A percentile compares a stretch with the other conserved stretches of the same genome.
Evolutionary conservation across 2,888 invertebrate genomes (phyloP).

Genomic region (Drosophila stalkeri): DNA sequence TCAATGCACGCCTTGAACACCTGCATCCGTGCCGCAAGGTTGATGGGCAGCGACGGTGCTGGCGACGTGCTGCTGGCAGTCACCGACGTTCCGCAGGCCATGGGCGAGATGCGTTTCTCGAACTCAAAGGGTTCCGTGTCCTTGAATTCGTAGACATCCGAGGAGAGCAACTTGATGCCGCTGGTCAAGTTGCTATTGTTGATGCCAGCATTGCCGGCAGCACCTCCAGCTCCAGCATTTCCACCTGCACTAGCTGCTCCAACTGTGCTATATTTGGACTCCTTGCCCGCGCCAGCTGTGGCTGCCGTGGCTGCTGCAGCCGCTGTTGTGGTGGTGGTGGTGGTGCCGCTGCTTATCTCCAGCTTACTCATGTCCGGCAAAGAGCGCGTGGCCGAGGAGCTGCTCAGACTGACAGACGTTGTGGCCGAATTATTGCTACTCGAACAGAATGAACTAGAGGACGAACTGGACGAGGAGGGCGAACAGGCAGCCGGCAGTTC

Average conservation of each 20-base stretch:
- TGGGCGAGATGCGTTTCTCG: constrained; percentile 87
- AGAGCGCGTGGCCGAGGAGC: constrained; percentile 75
- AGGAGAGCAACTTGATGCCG: constrained; percentile 58
- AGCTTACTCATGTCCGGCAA: constrained; percentile 82
- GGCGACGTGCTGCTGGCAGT: constrained; percentile 29
- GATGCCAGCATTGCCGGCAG: constrained; percentile 10
- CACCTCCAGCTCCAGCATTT: background rate
- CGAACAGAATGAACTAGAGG: constrained; percentile 78
- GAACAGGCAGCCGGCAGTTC: constrained; percentile 75
- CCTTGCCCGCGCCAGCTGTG: constrained; percentile 6
- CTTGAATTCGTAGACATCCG: constrained; percentile 94
- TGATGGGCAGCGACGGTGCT: constrained; percentile 6
- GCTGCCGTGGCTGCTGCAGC: constrained; percentile 1
- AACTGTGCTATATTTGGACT: constrained; percentile 43
- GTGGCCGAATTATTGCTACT: constrained; percentile 61
- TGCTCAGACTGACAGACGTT: constrained; percentile 50
- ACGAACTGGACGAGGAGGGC: constrained; percentile 77
- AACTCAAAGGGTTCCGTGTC: constrained; percentile 95
- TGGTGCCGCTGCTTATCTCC: constrained; percentile 76
- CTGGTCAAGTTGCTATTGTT: constrained; percentile 12
- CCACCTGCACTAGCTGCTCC: constrained; percentile 2
- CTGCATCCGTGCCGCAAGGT: constrained; percentile 50
- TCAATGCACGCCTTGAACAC: constrained; percentile 51
- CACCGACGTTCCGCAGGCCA: constrained; percentile 49
- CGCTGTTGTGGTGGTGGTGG: constrained; percentile 18